These are phyloP conservation scores for Cydia fagiglandana DNA, from an alignment of 1,140 invertebrate species.

Conservation along the genomic window DNA sequence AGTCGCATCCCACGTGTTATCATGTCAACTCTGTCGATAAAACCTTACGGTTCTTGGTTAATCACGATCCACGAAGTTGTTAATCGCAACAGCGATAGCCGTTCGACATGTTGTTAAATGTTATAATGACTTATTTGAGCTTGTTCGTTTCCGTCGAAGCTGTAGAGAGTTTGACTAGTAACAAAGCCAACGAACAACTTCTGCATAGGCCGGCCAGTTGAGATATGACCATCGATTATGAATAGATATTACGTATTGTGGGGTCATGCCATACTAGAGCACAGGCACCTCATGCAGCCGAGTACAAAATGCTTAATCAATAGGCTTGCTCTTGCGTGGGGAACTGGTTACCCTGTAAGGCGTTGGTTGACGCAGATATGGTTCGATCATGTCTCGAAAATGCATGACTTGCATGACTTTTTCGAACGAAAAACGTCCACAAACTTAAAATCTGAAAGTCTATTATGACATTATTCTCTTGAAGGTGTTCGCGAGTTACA, in stretches of 20 bases:
- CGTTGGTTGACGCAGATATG: conserved; percentile 5
- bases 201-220: not conserved
- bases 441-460: not conserved
- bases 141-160: conserved; percentile 6
- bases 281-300: not conserved
- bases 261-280: not conserved
- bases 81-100: conserved; percentile 34
- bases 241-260: not conserved
- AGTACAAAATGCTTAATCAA: not conserved
- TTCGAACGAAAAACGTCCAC: not conserved
- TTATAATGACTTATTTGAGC: conserved; percentile 27
- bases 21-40: conserved; percentile 47
- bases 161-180: not conserved
- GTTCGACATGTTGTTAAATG: conserved; percentile 24
- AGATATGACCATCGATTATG: not conserved
- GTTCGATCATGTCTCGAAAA: not conserved
- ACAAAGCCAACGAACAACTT: not conserved
- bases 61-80: conserved; percentile 56
- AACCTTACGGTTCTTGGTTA: conserved; percentile 51
- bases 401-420: not conserved
- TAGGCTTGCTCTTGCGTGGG: not conserved
- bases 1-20: conserved; percentile 43
- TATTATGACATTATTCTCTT: conserved; percentile 37
- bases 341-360: not conserved
- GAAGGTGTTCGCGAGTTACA: conserved; percentile 38